These are phyloP conservation scores for Drosophila sp. DNA, from an alignment of 1,140 invertebrate genomes.

Conservation along the genomic window DNA sequence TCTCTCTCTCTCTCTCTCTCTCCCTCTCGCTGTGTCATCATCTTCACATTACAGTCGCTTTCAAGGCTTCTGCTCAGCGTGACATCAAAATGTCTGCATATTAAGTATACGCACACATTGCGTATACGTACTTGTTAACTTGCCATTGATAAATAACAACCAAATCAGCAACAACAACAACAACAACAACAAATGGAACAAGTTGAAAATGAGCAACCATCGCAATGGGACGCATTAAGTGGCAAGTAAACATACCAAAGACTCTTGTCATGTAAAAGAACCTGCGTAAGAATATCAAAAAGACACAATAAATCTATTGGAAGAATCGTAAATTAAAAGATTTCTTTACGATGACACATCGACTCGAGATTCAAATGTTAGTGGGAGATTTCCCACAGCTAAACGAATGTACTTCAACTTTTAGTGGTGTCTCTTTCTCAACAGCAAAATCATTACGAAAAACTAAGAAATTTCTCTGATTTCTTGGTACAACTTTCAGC, in stretches of 20 bases:
- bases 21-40: constrained; percentile 1
- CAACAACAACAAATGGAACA: background rate
- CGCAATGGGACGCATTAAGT: constrained; percentile 37
- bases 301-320: constrained; percentile 22
- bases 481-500: constrained; percentile 14
- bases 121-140: constrained; percentile 36
- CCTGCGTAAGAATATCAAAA: constrained; percentile 21
- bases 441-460: constrained; percentile 12
- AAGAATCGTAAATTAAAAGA: constrained; percentile 10
- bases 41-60: constrained; percentile 9
- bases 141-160: constrained; percentile 39
- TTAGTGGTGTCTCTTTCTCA: background rate
- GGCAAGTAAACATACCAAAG: constrained; percentile 3
- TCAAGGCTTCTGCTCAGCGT: constrained; percentile 19
- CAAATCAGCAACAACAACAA: constrained; percentile 1
- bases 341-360: background rate
- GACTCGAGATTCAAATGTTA: background rate
- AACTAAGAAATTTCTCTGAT: background rate
- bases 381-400: constrained; percentile 24
- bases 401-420: constrained; percentile 4
- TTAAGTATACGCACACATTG: constrained; percentile 48
- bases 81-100: constrained; percentile 43
- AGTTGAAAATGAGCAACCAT: background rate
- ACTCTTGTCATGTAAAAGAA: constrained; percentile 13
- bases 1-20: too few relatives aligned